Evolutionary conservation across 2,888 invertebrate genomes (phyloP).

Genomic region (Syrista parreyssii): DNA sequence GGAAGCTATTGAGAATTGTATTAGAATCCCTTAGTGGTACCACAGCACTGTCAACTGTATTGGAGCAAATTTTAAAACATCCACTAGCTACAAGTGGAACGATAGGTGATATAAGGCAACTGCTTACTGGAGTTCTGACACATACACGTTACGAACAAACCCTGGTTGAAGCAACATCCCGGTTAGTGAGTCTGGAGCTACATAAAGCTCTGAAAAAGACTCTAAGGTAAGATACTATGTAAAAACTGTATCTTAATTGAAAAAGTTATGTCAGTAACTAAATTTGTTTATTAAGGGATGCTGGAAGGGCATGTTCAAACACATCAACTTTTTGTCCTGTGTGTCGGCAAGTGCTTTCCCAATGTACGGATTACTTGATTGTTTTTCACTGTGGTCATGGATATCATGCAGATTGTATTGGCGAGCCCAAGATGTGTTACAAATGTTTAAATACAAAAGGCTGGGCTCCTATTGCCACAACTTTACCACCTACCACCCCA

Average conservation of each 20-base stretch:
- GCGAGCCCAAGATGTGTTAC: slow-evolving; percentile 57
- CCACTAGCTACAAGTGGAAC: slow-evolving; percentile 68
- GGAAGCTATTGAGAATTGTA: slow-evolving; percentile 58
- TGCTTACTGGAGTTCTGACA: slow-evolving; percentile 76
- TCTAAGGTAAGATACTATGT: slow-evolving; percentile 44
- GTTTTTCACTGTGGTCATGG: slow-evolving; percentile 62
- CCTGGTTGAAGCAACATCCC: slow-evolving; percentile 76
- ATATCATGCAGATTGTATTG: slow-evolving; percentile 57
- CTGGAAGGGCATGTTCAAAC: slow-evolving; percentile 55
- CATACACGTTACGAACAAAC: slow-evolving; percentile 82
- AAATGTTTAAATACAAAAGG: slow-evolving; percentile 60
- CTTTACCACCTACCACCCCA: slow-evolving; percentile 41
- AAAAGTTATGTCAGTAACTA: slow-evolving; percentile 3
- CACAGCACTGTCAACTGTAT: slow-evolving; percentile 68
- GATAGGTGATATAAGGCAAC: slow-evolving; percentile 73
- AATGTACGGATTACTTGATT: slow-evolving; percentile 51
- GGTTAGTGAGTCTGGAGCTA: slow-evolving; percentile 76
- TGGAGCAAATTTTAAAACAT: slow-evolving; percentile 71
- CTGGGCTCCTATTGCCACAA: slow-evolving; percentile 54
- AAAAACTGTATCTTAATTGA: background rate
- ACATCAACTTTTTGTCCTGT: slow-evolving; percentile 53
- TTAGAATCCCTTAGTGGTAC: slow-evolving; percentile 61
- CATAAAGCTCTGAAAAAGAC: slow-evolving; percentile 67
- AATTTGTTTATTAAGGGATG: slow-evolving; percentile 41
- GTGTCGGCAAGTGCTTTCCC: slow-evolving; percentile 54